These are phyloP conservation scores for Antennarius striatus DNA, from an alignment of 2,113 vertebrate species.

Conservation along the genomic window DNA sequence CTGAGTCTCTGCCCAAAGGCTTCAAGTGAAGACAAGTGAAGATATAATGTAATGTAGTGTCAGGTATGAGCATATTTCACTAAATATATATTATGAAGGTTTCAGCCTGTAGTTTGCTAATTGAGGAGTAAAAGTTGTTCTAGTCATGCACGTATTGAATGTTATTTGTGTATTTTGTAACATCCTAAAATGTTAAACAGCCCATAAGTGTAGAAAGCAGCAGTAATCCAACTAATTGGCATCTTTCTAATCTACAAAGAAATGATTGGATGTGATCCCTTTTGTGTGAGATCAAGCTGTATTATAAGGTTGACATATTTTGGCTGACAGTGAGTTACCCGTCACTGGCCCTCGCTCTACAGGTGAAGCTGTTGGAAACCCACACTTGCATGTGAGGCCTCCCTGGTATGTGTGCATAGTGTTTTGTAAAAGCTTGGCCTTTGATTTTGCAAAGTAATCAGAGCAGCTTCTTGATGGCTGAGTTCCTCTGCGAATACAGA, in stretches of 20 bases:
- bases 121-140: neutral
- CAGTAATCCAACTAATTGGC: neutral
- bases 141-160: neutral
- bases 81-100: no score
- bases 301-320: conserved; percentile 6
- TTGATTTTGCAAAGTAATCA: conserved; percentile 56
- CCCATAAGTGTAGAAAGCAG: neutral
- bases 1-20: no score
- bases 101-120: neutral
- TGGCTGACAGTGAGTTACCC: conserved; percentile 26
- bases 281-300: conserved; percentile 9
- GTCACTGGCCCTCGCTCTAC: conserved; percentile 28
- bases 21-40: no score
- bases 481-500: conserved; percentile 52
- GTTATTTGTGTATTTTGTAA: conserved; percentile 3
- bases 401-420: conserved; percentile 42
- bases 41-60: no score
- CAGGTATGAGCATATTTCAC: no score
- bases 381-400: conserved; percentile 2
- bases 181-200: conserved; percentile 5
- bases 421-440: conserved; percentile 55
- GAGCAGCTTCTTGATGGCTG: conserved; percentile 61
- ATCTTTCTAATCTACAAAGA: conserved; percentile 1
- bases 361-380: conserved; percentile 30
- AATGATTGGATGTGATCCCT: neutral